Evolutionary conservation across 2,888 invertebrate species (phyloP).

Genomic region (Tenthredo distinguenda): DNA sequence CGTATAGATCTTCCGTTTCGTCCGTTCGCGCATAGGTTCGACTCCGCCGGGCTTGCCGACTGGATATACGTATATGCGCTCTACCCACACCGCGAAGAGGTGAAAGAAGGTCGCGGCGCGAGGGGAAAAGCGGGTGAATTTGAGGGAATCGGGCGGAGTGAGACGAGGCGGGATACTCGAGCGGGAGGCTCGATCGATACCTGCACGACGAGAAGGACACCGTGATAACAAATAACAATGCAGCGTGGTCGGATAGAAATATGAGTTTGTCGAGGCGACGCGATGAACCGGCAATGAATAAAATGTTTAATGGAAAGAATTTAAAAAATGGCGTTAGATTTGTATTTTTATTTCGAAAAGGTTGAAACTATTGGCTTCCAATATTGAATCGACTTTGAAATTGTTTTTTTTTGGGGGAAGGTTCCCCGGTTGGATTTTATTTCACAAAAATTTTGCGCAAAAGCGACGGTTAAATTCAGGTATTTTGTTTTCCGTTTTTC

Average conservation of each 20-base stretch:
- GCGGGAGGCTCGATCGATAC: constrained; percentile 60
- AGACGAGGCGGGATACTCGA: constrained; percentile 39
- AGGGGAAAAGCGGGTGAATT: neutral
- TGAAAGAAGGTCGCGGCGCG: constrained; percentile 17
- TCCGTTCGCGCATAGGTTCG: neutral
- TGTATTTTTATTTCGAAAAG: neutral
- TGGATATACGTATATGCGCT: neutral
- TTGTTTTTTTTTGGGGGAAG: no score
- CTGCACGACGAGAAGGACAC: constrained; percentile 61
- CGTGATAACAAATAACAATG: constrained; percentile 70
- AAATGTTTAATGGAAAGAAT: neutral
- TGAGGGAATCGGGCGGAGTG: neutral
- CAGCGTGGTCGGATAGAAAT: constrained; percentile 61
- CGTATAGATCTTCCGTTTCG: neutral
- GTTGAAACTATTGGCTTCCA: neutral
- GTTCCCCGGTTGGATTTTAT: no score
- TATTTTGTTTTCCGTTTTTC: neutral
- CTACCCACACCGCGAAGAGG: neutral
- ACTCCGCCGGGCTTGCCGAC: neutral
- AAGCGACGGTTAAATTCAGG: no score
- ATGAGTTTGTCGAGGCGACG: neutral
- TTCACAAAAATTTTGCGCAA: no score
- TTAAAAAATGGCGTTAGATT: neutral
- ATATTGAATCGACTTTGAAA: neutral
- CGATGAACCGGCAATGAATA: neutral